Evolutionary conservation across 2,797 vertebrate genomes (phyloP), one percentile per base, ranked within the genome.

Genomic region (Trichosurus vulpecula): DNA sequence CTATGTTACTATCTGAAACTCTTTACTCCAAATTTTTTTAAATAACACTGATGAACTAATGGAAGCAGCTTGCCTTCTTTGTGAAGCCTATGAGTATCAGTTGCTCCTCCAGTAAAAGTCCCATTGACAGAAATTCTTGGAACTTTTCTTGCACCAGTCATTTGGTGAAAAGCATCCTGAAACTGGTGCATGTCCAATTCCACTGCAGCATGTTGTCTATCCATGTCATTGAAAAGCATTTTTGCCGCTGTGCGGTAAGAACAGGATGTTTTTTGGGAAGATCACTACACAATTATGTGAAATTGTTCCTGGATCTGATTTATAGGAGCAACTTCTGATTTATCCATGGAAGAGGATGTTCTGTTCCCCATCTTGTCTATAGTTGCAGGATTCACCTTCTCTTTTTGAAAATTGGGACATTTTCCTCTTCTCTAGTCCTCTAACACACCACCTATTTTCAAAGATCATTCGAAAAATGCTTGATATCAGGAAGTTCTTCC

Each of bases 241-340:
- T 99, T 99, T 94, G 99, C 99, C 99, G 99, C 99, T 96, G 98
- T 99, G 98, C 99, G 99, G 95, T 99, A 99, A 41, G 99, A 98
- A 90, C 99, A 99, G 0, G 99, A 99, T 96, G 99, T 99, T 98
- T 99, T n/a, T 99, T 92, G 99, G 99, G 98, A 99, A 99, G 98
- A 99, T 99, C 97, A 99, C 99, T 22, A 99, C 99, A 51, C 99
- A 99, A 98, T 99, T 99, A 94, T 98, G 98, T 90, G 99, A 99
- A 98, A 99, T 99, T 54, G 99, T 97, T 99, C 99, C 99, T 99
- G 98, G 94, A 99, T 98, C 91, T 98, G 97, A n/a, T 96, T 98
- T 53, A 93, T 66, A 55, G 94, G 95, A 54, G 97, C 95, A 74
- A 56, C 27, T 6, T 95, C 55, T 29, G 98, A 96, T 4, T 97